Percentiles rank a stretch among this genome's conserved stretches.
Evolutionary conservation across 2,888 invertebrate species (phyloP).

Genomic region (Morpho achilles): DNA sequence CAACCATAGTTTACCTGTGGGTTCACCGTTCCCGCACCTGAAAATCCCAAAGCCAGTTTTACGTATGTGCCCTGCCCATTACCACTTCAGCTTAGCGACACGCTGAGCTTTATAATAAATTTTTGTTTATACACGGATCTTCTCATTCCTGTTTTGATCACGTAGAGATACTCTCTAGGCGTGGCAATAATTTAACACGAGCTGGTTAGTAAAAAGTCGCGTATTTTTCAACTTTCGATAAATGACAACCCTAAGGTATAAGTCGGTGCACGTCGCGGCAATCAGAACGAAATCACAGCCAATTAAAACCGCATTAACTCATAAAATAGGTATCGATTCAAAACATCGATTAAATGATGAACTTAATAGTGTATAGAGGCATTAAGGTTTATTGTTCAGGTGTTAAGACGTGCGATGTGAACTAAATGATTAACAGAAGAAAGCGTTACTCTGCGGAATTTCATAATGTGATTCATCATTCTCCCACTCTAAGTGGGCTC

Average conservation of each 20-base stretch:
- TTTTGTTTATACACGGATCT: neutral
- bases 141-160: neutral
- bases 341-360: constrained; percentile 55
- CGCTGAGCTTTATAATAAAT: neutral
- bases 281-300: constrained; percentile 68
- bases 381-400: constrained; percentile 18
- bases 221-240: neutral
- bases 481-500: too few relatives aligned
- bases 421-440: too few relatives aligned
- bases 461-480: too few relatives aligned
- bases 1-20: too few relatives aligned
- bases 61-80: too few relatives aligned
- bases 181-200: neutral
- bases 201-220: neutral
- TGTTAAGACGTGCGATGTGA: constrained; percentile 4
- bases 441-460: neutral
- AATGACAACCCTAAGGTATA: constrained; percentile 8
- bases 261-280: constrained; percentile 48
- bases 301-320: constrained; percentile 67
- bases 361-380: constrained; percentile 19
- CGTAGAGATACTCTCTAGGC: neutral
- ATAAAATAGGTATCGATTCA: constrained; percentile 63
- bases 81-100: too few relatives aligned
- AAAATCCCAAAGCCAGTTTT: too few relatives aligned
- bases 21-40: too few relatives aligned